Conservation (phyloP, 1,140 invertebrate species). For the Dysdera silvatica region DNA sequence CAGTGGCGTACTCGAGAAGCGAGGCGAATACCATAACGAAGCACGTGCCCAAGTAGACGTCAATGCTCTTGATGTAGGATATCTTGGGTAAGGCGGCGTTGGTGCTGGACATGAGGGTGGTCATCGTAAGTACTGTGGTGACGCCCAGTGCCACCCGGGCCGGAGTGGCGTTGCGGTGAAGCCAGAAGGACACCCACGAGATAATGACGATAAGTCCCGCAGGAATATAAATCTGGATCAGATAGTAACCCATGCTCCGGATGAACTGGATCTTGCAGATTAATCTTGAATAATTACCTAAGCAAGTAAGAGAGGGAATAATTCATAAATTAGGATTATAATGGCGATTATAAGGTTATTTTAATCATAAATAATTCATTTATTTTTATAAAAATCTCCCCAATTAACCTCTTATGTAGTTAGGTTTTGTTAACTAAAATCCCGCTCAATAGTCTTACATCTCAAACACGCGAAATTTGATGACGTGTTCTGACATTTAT, state of each 20-base stretch:
- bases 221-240: conserved; percentile 53
- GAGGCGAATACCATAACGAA: conserved; percentile 44
- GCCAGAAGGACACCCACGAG: conserved; percentile 51
- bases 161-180: conserved; percentile 43
- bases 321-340: no score
- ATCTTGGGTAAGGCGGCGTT: conserved; percentile 50
- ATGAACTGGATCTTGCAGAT: conserved; percentile 46
- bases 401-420: no score
- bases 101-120: conserved; percentile 50
- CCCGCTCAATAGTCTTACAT: no score
- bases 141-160: conserved; percentile 50
- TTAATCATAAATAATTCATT: no score
- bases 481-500: no score
- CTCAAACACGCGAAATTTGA: no score
- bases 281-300: conserved; percentile 49
- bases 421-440: no score
- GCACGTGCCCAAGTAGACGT: conserved; percentile 48
- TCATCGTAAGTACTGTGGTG: conserved; percentile 51
- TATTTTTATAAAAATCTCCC: no score
- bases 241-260: conserved; percentile 49
- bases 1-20: conserved; percentile 72
- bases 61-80: conserved; percentile 49
- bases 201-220: conserved; percentile 49
- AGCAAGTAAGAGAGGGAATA: no score
- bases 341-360: no score